Conservation (phyloP, 2,113 vertebrate species). For the Calcarius ornatus region DNA sequence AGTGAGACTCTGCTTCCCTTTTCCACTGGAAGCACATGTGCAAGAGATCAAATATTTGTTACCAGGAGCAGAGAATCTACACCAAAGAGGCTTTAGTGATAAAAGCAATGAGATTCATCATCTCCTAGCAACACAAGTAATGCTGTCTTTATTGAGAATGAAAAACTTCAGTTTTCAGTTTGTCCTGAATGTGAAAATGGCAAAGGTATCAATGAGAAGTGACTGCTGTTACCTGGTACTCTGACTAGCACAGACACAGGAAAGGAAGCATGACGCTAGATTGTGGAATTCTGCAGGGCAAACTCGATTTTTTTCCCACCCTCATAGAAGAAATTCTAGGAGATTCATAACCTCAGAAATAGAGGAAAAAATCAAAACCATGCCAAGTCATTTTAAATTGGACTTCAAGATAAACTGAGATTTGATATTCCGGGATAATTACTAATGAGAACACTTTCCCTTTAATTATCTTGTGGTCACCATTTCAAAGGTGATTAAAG, state of each 20-base stretch:
- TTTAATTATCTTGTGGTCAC: conserved; percentile 96
- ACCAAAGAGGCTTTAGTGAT: background rate
- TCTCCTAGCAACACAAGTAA: background rate
- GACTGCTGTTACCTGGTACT: background rate
- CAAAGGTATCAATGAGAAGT: background rate
- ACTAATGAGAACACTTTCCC: conserved; percentile 84
- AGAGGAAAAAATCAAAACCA: conserved; percentile 15
- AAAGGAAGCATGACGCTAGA: background rate
- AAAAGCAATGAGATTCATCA: background rate
- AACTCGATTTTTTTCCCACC: background rate
- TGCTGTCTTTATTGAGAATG: background rate
- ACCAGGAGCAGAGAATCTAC: background rate
- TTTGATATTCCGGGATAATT: conserved; percentile 80
- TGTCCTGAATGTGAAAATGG: background rate
- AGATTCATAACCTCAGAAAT: conserved; percentile 14
- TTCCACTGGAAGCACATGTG: background rate
- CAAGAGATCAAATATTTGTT: background rate
- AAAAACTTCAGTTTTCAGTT: background rate
- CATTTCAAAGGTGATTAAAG: conserved; percentile 91
- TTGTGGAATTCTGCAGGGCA: background rate
- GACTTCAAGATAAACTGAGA: conserved; percentile 73
- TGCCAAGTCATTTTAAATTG: conserved; percentile 66
- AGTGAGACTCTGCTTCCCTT: background rate
- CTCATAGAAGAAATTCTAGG: conserved; percentile 16
- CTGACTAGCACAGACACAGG: background rate